These are phyloP conservation scores for Campylomormyrus tamandua DNA, from an alignment of 2,113 vertebrate genomes.

Conservation along the genomic window DNA sequence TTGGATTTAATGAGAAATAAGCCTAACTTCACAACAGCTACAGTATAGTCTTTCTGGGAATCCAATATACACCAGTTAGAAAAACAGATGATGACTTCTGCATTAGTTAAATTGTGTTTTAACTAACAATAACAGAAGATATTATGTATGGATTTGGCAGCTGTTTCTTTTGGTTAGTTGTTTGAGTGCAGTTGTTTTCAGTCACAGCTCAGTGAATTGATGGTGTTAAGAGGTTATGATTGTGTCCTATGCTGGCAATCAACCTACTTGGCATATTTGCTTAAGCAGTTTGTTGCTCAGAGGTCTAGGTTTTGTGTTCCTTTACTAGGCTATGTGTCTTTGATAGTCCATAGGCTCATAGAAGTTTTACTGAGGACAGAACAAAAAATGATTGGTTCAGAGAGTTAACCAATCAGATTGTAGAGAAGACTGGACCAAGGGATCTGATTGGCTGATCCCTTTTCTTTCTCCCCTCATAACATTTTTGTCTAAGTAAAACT, in stretches of 20 bases:
- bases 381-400: too few relatives aligned
- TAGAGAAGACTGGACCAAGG: too few relatives aligned
- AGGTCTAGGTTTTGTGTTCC: not conserved
- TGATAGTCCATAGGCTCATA: not conserved
- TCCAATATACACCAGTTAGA: not conserved
- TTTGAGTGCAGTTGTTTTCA: not conserved
- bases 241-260: not conserved
- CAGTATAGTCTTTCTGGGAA: not conserved
- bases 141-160: too few relatives aligned
- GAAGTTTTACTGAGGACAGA: too few relatives aligned
- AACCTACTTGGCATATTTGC: not conserved
- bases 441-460: too few relatives aligned
- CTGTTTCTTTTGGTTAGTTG: too few relatives aligned
- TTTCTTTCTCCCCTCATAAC: not conserved
- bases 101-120: not conserved
- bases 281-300: not conserved
- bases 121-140: not conserved
- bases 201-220: not conserved
- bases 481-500: not conserved
- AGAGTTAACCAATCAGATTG: too few relatives aligned
- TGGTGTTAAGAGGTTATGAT: not conserved
- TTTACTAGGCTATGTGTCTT: not conserved
- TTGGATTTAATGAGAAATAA: not conserved
- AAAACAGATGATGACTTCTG: not conserved
- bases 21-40: not conserved